phyloP scores from a whole-genome alignment of 2,797 vertebrate species.

The Arctocebus calabarensis region DNA sequence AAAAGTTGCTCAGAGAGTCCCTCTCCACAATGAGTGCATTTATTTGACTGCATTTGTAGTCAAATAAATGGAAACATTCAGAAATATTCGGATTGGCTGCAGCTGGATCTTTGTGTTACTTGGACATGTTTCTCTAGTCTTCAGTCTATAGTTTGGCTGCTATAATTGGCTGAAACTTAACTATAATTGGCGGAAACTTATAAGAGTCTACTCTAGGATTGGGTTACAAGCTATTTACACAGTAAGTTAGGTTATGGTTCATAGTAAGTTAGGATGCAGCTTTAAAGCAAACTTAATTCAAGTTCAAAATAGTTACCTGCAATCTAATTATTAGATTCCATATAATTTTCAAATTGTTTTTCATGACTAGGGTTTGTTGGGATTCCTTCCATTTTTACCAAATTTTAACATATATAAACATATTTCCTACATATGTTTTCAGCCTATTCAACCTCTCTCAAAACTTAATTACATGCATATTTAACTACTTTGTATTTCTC shows the following conservation, averaged over 20 bases:
- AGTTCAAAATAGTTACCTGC: not conserved
- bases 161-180: not conserved
- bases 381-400: not conserved
- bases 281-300: not conserved
- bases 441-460: not conserved
- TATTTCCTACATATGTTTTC: not conserved
- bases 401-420: not conserved
- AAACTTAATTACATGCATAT: not conserved
- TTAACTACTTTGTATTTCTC: not conserved
- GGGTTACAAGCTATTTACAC: not conserved
- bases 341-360: not conserved
- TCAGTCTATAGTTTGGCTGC: not conserved
- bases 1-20: not conserved
- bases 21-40: not conserved
- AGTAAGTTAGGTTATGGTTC: not conserved
- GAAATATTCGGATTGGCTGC: not conserved
- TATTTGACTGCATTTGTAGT: not conserved
- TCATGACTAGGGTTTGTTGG: not conserved
- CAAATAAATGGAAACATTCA: not conserved
- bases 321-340: not conserved
- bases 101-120: not conserved
- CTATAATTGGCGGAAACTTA: not conserved
- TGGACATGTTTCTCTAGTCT: not conserved
- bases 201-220: not conserved
- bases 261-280: not conserved